Percentiles rank a stretch among this genome's conserved stretches.
These are phyloP conservation scores for Anolis sagrei DNA, from an alignment of 2,113 vertebrate species.

Conservation along the genomic window DNA sequence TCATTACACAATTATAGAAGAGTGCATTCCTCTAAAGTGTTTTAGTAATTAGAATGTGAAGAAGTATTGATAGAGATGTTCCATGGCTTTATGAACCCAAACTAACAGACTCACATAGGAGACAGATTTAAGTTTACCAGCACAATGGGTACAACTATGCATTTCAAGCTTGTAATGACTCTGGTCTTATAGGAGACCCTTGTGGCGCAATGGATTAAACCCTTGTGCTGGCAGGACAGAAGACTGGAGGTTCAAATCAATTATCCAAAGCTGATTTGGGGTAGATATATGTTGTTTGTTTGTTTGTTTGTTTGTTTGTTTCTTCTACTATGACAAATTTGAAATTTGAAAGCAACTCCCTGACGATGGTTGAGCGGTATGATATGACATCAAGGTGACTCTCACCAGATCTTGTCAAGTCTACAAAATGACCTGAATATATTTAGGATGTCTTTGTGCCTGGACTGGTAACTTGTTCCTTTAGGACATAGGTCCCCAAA, in stretches of 20 bases:
- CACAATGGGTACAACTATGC: neutral
- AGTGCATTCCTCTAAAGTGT: conserved; percentile 23
- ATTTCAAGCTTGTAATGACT: neutral
- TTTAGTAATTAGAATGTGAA: conserved; percentile 33
- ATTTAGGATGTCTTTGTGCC: neutral
- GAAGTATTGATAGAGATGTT: neutral
- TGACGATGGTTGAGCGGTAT: neutral
- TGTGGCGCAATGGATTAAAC: too few species aligned
- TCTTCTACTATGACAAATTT: neutral
- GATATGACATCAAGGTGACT: conserved; percentile 25
- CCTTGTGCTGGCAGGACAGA: too few species aligned
- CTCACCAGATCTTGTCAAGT: conserved; percentile 21
- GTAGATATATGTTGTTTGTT: neutral
- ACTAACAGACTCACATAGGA: neutral
- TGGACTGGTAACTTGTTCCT: neutral
- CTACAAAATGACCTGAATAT: conserved; percentile 12
- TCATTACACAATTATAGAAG: conserved; percentile 57
- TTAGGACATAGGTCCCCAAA: too few species aligned
- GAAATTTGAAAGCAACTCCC: conserved; percentile 1
- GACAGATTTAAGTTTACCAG: neutral
- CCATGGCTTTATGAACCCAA: neutral
- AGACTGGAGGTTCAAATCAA: too few species aligned
- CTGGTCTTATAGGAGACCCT: too few species aligned
- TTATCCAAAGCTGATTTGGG: neutral
- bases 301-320: neutral